These are phyloP conservation scores for Leucozona laternaria DNA, from an alignment of 2,888 invertebrate species.

Conservation along the genomic window DNA sequence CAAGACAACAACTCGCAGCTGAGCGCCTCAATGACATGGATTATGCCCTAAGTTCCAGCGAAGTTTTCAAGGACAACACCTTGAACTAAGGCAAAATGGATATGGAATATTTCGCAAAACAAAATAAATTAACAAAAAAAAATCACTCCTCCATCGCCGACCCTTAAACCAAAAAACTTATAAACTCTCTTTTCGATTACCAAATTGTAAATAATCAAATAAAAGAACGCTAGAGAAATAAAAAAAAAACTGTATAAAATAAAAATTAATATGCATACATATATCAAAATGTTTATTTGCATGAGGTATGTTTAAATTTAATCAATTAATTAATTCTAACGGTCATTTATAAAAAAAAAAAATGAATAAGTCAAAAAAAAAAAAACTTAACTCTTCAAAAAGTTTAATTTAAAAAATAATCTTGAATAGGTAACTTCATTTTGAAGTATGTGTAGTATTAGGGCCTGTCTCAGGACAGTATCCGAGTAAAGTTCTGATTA, in stretches of 20 bases:
- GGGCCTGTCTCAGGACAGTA: too few species aligned
- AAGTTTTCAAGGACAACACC: conserved; percentile 78
- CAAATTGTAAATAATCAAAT: conserved; percentile 73
- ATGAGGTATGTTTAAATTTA: conserved; percentile 49
- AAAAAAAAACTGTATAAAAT: conserved; percentile 50
- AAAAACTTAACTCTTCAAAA: too few species aligned
- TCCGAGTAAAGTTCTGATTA: too few species aligned
- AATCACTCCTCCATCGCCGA: conserved; percentile 25
- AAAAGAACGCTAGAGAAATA: conserved; percentile 43
- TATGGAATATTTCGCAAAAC: conserved; percentile 29
- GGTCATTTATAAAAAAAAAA: conserved; percentile 14
- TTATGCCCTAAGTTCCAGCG: conserved; percentile 79
- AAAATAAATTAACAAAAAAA: conserved; percentile 24
- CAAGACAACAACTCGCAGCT: conserved; percentile 78
- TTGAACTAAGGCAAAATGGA: conserved; percentile 53
- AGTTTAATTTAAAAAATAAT: too few species aligned
- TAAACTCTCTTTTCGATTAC: conserved; percentile 48
- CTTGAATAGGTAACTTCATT: too few species aligned
- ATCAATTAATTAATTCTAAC: conserved; percentile 8
- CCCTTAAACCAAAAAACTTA: conserved; percentile 16
- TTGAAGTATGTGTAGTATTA: too few species aligned
- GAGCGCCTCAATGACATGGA: conserved; percentile 80
- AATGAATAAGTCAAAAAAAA: neutral
- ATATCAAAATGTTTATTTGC: conserved; percentile 13
- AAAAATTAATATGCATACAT: conserved; percentile 20